These are phyloP conservation scores for Anthophora plumipes DNA, from an alignment of 2,888 invertebrate species.

Conservation along the genomic window DNA sequence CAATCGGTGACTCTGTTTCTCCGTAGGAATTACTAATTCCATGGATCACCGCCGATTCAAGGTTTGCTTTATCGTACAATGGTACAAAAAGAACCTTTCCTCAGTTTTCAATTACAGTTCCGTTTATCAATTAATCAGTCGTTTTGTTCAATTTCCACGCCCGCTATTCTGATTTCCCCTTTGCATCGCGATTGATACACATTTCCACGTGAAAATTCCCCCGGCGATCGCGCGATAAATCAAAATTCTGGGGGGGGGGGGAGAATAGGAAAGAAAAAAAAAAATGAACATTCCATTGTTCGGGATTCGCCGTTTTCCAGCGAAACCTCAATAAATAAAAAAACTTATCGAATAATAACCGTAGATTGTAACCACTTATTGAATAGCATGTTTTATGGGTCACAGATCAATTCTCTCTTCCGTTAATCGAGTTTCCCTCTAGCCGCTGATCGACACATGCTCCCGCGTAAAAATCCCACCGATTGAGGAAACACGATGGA, in stretches of 20 bases:
- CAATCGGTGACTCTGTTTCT: too few relatives aligned
- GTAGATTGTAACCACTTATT: too few relatives aligned
- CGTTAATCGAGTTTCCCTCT: background rate
- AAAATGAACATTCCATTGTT: too few relatives aligned
- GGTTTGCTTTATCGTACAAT: background rate
- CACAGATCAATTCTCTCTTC: background rate
- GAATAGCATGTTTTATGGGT: too few relatives aligned
- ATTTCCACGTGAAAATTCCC: background rate
- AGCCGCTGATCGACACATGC: background rate
- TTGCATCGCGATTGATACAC: background rate
- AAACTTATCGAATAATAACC: too few relatives aligned
- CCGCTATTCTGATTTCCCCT: background rate
- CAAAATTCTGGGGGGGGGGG: background rate
- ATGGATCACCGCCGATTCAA: constrained; percentile 7
- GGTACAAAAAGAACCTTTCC: too few relatives aligned
- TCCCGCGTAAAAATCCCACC: background rate
- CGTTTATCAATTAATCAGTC: too few relatives aligned
- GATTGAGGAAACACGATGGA: background rate
- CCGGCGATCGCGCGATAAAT: background rate
- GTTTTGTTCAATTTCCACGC: background rate
- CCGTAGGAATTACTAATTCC: constrained; percentile 17
- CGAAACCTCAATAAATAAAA: too few relatives aligned
- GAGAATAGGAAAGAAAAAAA: too few relatives aligned
- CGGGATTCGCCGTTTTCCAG: too few relatives aligned
- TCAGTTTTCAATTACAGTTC: background rate